Conservation (phyloP, 2,113 vertebrate genomes). For the Mesembrinibis cayennensis region DNA sequence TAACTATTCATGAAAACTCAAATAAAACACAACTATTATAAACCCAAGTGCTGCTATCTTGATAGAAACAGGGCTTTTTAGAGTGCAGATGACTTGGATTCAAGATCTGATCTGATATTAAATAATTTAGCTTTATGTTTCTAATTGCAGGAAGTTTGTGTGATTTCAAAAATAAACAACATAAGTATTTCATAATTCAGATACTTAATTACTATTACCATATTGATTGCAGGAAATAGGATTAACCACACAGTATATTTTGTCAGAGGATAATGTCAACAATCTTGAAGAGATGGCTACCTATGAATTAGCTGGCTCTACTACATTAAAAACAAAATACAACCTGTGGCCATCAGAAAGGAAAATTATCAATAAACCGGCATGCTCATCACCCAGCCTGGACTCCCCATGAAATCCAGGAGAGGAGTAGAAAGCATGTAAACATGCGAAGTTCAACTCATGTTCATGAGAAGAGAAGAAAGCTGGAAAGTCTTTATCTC, state of each 20-base stretch:
- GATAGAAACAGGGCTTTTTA: neutral
- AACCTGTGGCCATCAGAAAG: neutral
- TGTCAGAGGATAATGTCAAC: conserved; percentile 22
- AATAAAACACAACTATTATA: neutral
- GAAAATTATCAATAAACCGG: neutral
- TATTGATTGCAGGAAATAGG: conserved; percentile 59
- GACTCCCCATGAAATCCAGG: neutral
- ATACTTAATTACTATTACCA: conserved; percentile 63
- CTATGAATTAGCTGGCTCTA: neutral
- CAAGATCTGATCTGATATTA: neutral
- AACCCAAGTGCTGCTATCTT: neutral
- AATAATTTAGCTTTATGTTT: conserved; percentile 54
- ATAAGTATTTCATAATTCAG: conserved; percentile 54
- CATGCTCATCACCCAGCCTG: neutral
- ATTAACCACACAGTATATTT: conserved; percentile 42
- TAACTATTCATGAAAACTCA: neutral
- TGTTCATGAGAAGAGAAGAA: neutral
- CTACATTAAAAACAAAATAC: neutral
- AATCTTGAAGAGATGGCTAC: conserved; percentile 1
- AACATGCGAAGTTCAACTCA: neutral
- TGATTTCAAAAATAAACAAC: conserved; percentile 49
- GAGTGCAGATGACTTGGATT: neutral
- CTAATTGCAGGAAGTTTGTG: conserved; percentile 60
- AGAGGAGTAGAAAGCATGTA: neutral
- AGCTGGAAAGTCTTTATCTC: neutral